Base-by-base conservation (phyloP, 2,113 vertebrate genomes). In the Variabilichromis moorii region DNA sequence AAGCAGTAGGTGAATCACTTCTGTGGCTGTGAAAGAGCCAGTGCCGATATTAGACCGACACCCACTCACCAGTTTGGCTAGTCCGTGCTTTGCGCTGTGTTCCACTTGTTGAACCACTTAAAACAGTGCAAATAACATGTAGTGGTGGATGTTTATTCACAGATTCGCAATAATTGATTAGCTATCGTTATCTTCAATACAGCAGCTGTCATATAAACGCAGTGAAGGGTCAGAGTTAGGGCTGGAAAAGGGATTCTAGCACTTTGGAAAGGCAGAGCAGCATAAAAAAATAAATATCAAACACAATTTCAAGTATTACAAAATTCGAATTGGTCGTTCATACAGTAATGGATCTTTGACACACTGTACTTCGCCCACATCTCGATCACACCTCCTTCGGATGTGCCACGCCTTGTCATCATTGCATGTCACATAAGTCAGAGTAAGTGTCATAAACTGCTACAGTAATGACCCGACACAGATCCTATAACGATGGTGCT, bases 41-140 rank as follows among this genome's bases (percentile, higher is more conserved):
- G 55, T 83, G 87, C 51, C 87, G 85, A 87, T 76, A 93, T 89
- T 81, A 88, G 81, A 87, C 85, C 8, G 35, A 66, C 86, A 37
- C 91, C 91, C 94, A 92, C 95, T 92, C 89, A 88, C 35, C 83
- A 81, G 80, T 88, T 81, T 80, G 81, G 76, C 85, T 24, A 24
- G 42, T 84, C 54, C 37, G 33, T 51, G 11, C 78, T 31, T 47
- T 11, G 2, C 68, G 63, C 63, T 87, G 87, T 68, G 26, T 45
- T 84, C 31, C 86, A 84, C 89, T 78, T 88, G 51, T 73, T 86
- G 68, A 84, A 71, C 47, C 68, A 59, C 51, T 80, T 50, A 51
- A 83, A 85, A 81, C 3, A 17, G 11, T 21, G 76, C 13, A 78
- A n/a, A 85, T 50, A 50, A 76, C 12, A 24, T 37, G 26, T 8